phyloP scores from a whole-genome alignment of 2,797 vertebrate species.

The Melanotaenia nigrans region DNA sequence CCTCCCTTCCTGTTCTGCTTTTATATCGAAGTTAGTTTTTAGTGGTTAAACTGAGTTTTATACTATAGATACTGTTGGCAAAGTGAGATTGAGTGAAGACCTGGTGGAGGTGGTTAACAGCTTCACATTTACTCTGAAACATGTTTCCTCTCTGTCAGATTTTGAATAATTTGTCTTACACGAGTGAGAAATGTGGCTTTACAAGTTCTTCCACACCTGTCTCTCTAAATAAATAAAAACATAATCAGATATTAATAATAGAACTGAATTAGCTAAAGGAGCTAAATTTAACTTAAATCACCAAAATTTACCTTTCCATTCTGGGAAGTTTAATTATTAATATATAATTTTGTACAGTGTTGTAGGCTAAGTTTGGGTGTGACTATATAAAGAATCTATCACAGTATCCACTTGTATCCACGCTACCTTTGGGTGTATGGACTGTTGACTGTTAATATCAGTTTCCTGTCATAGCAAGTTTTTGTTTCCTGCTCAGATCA shows the following conservation, averaged over 20 bases:
- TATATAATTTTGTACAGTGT: background rate
- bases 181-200: constrained; percentile 16
- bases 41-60: background rate
- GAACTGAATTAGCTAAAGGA: background rate
- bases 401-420: background rate
- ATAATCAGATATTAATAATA: background rate
- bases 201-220: background rate
- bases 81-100: constrained; percentile 6
- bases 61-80: background rate
- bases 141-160: background rate
- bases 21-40: background rate
- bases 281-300: too few species aligned
- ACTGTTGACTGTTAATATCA: constrained; percentile 70
- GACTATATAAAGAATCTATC: background rate
- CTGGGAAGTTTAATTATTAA: background rate
- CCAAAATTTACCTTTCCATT: background rate
- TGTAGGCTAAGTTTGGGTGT: background rate
- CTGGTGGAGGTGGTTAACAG: background rate
- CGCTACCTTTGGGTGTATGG: constrained; percentile 36
- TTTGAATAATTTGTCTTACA: background rate
- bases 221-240: background rate
- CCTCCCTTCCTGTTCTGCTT: constrained; percentile 43
- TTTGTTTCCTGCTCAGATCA: constrained; percentile 67
- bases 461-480: constrained; percentile 75
- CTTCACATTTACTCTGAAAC: background rate